Evolutionary conservation across 92 coral and sea anemone genomes (phyloP).

Genomic region (Siderastrea radians): DNA sequence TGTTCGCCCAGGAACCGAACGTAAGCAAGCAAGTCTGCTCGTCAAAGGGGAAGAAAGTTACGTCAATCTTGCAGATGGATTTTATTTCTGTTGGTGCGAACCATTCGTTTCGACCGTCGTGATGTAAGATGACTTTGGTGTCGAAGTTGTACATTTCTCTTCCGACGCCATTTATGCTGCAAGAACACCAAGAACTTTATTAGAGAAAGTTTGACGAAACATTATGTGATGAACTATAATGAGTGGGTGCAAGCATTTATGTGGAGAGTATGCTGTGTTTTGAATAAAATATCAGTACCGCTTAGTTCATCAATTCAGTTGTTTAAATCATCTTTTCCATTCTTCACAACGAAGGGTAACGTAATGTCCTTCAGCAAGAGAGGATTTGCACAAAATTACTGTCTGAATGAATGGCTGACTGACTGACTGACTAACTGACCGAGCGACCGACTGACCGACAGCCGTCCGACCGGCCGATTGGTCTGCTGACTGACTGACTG

Average conservation of each 20-base stretch:
- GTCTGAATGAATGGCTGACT: neutral
- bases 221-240: neutral
- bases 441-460: neutral
- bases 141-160: constrained; percentile 95
- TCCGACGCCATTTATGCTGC: constrained; percentile 88
- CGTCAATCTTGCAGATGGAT: constrained; percentile 95
- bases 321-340: too few species aligned
- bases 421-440: too few species aligned
- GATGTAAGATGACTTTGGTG: constrained; percentile 78
- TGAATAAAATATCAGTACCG: too few species aligned
- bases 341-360: too few species aligned
- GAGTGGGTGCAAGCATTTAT: too few species aligned
- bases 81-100: constrained; percentile 92
- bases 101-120: constrained; percentile 86
- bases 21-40: constrained; percentile 81
- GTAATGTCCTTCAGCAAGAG: too few species aligned
- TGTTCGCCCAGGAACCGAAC: constrained; percentile 96
- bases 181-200: neutral
- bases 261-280: too few species aligned
- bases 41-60: constrained; percentile 95
- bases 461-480: neutral
- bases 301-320: too few species aligned
- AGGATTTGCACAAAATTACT: too few species aligned
- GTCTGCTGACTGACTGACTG: neutral
- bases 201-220: neutral